These are phyloP conservation scores for Erethizon dorsatum DNA, from an alignment of 2,797 vertebrate species.

Conservation along the genomic window DNA sequence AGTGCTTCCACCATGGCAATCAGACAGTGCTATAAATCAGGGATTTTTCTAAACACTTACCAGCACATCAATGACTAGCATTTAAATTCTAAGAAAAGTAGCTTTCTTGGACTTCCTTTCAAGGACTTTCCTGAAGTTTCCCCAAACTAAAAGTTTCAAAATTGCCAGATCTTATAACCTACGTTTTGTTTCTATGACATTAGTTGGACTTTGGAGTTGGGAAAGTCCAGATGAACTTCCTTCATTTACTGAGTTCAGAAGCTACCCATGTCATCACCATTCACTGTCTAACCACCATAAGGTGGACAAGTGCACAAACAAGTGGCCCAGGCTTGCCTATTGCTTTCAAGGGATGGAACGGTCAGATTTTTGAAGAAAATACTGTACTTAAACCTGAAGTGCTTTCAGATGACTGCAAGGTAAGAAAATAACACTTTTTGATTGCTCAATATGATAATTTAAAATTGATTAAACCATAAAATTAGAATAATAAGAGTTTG, in stretches of 20 bases:
- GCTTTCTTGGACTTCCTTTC: not conserved
- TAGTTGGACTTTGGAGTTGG: slow-evolving; percentile 95
- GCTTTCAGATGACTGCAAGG: slow-evolving; percentile 96
- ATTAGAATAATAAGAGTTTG: slow-evolving; percentile 13
- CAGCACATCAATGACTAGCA: not conserved
- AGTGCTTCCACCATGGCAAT: not conserved
- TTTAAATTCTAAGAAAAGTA: slow-evolving; percentile 47
- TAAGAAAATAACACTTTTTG: slow-evolving; percentile 86
- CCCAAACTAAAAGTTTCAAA: slow-evolving; percentile 5
- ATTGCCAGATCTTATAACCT: slow-evolving; percentile 57
- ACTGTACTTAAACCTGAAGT: slow-evolving; percentile 94
- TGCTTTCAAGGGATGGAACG: slow-evolving; percentile 96
- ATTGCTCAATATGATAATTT: slow-evolving; percentile 58
- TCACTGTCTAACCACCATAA: slow-evolving; percentile 93
- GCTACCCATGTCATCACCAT: slow-evolving; percentile 95
- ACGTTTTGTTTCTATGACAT: slow-evolving; percentile 77
- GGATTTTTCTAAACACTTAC: not conserved
- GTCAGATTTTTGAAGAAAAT: slow-evolving; percentile 94
- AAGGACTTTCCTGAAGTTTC: slow-evolving; percentile 41
- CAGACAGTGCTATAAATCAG: slow-evolving; percentile 40
- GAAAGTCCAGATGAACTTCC: slow-evolving; percentile 99
- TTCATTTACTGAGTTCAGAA: slow-evolving; percentile 97
- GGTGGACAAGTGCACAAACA: slow-evolving; percentile 81
- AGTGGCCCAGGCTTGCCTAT: slow-evolving; percentile 85
- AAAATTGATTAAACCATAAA: slow-evolving; percentile 51